A percentile compares a stretch with the other conserved stretches of the same genome.
phyloP scores from a whole-genome alignment of 1,140 invertebrate species.

The Cecropterus lyciades region DNA sequence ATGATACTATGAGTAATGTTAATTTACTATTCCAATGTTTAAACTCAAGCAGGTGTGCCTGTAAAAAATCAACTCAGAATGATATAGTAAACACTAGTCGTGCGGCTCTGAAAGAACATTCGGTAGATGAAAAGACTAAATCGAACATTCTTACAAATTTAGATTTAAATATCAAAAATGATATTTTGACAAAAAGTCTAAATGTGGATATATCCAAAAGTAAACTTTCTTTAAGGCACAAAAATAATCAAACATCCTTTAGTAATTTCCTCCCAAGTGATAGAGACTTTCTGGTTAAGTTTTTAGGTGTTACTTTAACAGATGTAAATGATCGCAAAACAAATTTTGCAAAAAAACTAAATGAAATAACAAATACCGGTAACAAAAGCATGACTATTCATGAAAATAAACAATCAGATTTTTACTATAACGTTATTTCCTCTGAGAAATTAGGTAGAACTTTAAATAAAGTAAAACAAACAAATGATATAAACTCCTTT shows the following conservation, averaged over 20 bases:
- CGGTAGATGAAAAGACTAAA: background rate
- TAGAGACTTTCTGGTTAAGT: conserved; percentile 57
- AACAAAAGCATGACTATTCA: too few species aligned
- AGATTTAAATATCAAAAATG: background rate
- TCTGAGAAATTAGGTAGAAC: background rate
- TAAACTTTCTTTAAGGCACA: conserved; percentile 1
- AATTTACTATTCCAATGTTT: conserved; percentile 42
- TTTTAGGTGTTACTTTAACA: conserved; percentile 66
- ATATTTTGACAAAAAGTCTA: conserved; percentile 6
- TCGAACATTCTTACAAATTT: background rate
- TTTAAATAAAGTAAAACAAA: conserved; percentile 7
- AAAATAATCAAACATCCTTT: conserved; percentile 18
- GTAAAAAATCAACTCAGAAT: conserved; percentile 34
- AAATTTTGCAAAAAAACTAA: conserved; percentile 25
- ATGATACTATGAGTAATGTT: conserved; percentile 14
- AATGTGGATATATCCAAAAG: background rate
- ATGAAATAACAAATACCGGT: conserved; percentile 3
- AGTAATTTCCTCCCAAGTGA: conserved; percentile 34
- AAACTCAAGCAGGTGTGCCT: conserved; percentile 35
- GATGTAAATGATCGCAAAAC: conserved; percentile 30
- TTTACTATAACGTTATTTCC: background rate
- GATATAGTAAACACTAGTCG: background rate
- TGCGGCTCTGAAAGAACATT: background rate
- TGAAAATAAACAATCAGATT: conserved; percentile 12
- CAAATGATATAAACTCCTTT: background rate